Evolutionary conservation across 2,113 vertebrate species (phyloP), one percentile per base, ranked within the genome.

Genomic region (Irena cyanogastra): DNA sequence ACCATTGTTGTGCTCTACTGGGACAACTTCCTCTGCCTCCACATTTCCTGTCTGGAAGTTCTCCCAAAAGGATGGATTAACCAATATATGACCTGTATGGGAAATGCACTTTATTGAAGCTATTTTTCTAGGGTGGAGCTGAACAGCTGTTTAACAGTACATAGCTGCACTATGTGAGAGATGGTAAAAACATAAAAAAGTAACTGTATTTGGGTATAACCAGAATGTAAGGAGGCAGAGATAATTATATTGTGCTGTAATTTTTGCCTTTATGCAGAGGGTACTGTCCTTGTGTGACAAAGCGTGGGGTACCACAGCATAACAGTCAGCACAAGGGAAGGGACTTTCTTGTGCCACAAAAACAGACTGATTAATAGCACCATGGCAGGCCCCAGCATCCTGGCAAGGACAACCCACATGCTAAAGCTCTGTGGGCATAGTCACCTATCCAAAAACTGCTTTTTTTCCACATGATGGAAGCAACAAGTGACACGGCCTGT

Each of bases 11-110:
- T 83, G 69, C 65, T 95, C 90, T 82, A 69, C 83, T 84, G 92
- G 90, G 92, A 94, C 49, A 75, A 69, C n/a, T 93, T 95, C 79
- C 90, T 89, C 90, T 95, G 94, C 90, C 94, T 96, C 76, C 90
- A 87, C 86, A 87, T 93, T 96, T 94, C 90, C 92, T 96, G 90
- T 33, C 88, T 93, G 86, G 69, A 94, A 93, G 57, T 79, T 94
- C 45, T 96, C 95, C 92, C 96, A 61, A 69, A 91, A 92, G 94
- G 72, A 93, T 95, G 90, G 87, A 95, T 92, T 92, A 96, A 84
- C 79, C 92, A 96, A 78, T 93, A 95, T 93, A 90, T 86, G 92
- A 93, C 92, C 94, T 94, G 86, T 79, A 71, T 94, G 83, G 94
- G 90, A 95, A 92, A 78, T 53, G 60, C 30, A n/a, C 69, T 79